These are phyloP conservation scores for Mus spretus DNA, from an alignment of 2,797 vertebrate genomes.

Conservation along the genomic window DNA sequence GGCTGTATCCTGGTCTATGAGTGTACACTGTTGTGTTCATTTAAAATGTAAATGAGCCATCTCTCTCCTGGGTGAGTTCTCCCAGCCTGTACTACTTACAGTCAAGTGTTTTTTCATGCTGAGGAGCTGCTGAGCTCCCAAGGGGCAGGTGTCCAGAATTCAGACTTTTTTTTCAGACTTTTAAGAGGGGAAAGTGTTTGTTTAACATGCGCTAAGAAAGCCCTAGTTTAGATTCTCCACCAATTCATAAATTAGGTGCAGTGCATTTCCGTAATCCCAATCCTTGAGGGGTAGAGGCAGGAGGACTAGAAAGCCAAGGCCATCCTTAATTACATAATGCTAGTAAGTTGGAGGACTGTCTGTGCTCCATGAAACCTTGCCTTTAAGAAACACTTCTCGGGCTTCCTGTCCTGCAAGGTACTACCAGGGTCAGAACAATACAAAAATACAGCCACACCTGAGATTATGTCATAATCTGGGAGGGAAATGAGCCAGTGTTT, in stretches of 20 bases:
- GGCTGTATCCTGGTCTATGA: not conserved
- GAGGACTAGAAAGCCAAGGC: not conserved
- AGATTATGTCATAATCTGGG: not conserved
- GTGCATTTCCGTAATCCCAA: not conserved
- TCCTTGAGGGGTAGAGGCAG: not conserved
- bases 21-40: conserved; percentile 82
- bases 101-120: conserved; percentile 38
- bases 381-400: not conserved
- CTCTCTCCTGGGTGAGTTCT: conserved; percentile 55
- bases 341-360: not conserved
- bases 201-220: not conserved
- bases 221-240: not conserved
- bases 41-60: conserved; percentile 87
- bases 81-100: conserved; percentile 71
- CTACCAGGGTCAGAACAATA: not conserved
- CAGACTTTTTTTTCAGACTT: not conserved
- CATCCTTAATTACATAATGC: not conserved
- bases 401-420: not conserved
- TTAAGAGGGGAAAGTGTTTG: not conserved
- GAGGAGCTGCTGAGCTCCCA: conserved; percentile 43
- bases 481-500: not conserved
- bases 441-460: not conserved
- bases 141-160: not conserved
- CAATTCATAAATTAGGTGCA: not conserved
- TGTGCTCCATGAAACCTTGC: not conserved